Conservation (phyloP, 2,888 invertebrate genomes). For the Onthophagus sagittarius region DNA sequence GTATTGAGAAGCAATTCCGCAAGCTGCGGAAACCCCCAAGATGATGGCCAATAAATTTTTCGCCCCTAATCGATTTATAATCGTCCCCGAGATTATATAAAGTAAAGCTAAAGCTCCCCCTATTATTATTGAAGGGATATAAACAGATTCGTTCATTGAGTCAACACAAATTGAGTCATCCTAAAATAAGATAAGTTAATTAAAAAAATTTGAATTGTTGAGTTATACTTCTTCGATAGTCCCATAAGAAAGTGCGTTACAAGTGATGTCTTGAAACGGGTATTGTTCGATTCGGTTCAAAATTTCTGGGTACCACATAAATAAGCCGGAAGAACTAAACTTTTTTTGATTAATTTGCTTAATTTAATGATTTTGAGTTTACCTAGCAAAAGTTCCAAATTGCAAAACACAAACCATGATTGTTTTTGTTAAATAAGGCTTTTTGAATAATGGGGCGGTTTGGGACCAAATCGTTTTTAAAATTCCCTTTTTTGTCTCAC, state of each 20-base stretch:
- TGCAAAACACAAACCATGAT: conserved; percentile 45
- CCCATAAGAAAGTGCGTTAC: conserved; percentile 34
- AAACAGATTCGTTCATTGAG: conserved; percentile 41
- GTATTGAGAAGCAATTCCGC: conserved; percentile 42
- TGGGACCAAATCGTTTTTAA: conserved; percentile 44
- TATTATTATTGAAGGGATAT: conserved; percentile 39
- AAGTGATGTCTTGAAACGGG: conserved; percentile 36
- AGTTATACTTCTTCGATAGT: not conserved
- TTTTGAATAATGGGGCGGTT: conserved; percentile 43
- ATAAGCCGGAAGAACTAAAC: conserved; percentile 37
- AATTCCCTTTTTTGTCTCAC: conserved; percentile 30
- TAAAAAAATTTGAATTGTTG: not conserved
- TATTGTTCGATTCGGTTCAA: conserved; percentile 51
- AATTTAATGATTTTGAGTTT: no score
- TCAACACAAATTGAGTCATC: conserved; percentile 36
- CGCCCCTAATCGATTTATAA: conserved; percentile 55
- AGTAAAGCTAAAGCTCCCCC: conserved; percentile 38
- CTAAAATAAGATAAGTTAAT: conserved; percentile 7
- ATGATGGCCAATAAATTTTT: conserved; percentile 45
- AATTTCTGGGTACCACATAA: conserved; percentile 60
- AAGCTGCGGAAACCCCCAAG: conserved; percentile 35
- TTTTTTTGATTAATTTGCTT: no score
- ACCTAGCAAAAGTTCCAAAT: conserved; percentile 48
- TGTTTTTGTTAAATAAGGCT: conserved; percentile 40
- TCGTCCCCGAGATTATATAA: conserved; percentile 41